Conservation (phyloP, 1,140 invertebrate species). For the Dendrolimus punctatus region DNA sequence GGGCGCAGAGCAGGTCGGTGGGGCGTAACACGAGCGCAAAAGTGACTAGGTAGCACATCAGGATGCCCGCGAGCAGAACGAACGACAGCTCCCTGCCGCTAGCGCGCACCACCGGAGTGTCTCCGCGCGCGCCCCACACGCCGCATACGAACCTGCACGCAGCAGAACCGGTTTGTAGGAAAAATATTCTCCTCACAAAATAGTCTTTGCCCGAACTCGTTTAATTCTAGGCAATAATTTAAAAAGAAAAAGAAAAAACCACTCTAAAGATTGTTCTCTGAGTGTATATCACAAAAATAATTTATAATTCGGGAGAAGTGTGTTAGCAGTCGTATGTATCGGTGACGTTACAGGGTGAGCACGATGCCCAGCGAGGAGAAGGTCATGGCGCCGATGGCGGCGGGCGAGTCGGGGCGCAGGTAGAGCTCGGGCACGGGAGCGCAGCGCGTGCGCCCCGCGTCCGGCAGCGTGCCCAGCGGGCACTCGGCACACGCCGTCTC, state of each 20-base stretch:
- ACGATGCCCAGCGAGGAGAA: slow-evolving; percentile 84
- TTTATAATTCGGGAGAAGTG: too few relatives aligned
- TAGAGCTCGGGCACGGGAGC: slow-evolving; percentile 87
- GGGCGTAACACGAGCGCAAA: slow-evolving; percentile 87
- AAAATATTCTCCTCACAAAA: too few relatives aligned
- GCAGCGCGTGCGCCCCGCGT: slow-evolving; percentile 81
- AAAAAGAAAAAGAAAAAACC: too few relatives aligned
- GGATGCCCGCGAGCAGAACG: slow-evolving; percentile 88
- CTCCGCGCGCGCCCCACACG: slow-evolving; percentile 83
- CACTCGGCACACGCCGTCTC: slow-evolving; percentile 88
- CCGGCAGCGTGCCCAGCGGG: slow-evolving; percentile 86
- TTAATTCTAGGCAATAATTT: too few relatives aligned
- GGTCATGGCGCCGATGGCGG: slow-evolving; percentile 91
- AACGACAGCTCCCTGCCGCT: slow-evolving; percentile 92
- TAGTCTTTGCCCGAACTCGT: not conserved
- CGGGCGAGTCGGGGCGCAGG: slow-evolving; percentile 82
- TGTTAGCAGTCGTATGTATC: not conserved
- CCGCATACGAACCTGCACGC: slow-evolving; percentile 73
- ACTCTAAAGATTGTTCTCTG: too few relatives aligned
- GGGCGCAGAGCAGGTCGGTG: slow-evolving; percentile 81
- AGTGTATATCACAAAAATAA: too few relatives aligned
- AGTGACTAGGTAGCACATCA: slow-evolving; percentile 92
- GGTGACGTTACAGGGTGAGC: slow-evolving; percentile 73
- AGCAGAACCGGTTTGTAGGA: slow-evolving; percentile 20
- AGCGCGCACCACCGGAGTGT: slow-evolving; percentile 92